Percentiles rank a stretch among this genome's conserved stretches.
Conservation (phyloP, 2,113 vertebrate genomes). For the Symphodus melops region DNA sequence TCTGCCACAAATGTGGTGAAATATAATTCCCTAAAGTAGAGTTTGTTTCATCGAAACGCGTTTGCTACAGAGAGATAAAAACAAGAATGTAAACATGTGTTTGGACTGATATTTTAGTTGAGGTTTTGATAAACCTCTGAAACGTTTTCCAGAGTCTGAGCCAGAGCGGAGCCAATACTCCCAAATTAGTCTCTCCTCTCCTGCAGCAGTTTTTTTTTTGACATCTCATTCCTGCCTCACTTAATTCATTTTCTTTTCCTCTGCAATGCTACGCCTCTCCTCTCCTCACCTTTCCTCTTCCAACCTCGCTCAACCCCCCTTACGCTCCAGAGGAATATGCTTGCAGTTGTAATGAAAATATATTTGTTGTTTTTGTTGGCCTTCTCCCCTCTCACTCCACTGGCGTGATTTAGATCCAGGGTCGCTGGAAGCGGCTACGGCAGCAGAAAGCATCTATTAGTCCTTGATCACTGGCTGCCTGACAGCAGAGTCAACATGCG, state of each 20-base stretch:
- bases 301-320: neutral
- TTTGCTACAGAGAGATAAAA: conserved; percentile 43
- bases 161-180: conserved; percentile 29
- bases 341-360: conserved; percentile 76
- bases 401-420: conserved; percentile 66
- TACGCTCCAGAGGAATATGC: conserved; percentile 67
- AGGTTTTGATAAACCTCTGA: conserved; percentile 55
- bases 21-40: conserved; percentile 22
- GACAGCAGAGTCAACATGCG: conserved; percentile 77
- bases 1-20: conserved; percentile 14
- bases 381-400: conserved; percentile 55
- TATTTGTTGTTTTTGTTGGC: conserved; percentile 81
- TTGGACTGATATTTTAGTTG: conserved; percentile 49
- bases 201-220: conserved; percentile 1
- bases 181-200: conserved; percentile 36
- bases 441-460: conserved; percentile 77
- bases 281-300: conserved; percentile 48
- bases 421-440: conserved; percentile 67
- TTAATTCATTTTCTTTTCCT: conserved; percentile 45
- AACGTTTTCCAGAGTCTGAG: conserved; percentile 66
- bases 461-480: conserved; percentile 77
- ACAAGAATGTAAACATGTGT: conserved; percentile 63
- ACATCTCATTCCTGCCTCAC: conserved; percentile 35
- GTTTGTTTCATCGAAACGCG: conserved; percentile 43
- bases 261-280: conserved; percentile 36